Evolutionary conservation across 2,888 invertebrate genomes (phyloP).

Genomic region (Drosophila anceps): DNA sequence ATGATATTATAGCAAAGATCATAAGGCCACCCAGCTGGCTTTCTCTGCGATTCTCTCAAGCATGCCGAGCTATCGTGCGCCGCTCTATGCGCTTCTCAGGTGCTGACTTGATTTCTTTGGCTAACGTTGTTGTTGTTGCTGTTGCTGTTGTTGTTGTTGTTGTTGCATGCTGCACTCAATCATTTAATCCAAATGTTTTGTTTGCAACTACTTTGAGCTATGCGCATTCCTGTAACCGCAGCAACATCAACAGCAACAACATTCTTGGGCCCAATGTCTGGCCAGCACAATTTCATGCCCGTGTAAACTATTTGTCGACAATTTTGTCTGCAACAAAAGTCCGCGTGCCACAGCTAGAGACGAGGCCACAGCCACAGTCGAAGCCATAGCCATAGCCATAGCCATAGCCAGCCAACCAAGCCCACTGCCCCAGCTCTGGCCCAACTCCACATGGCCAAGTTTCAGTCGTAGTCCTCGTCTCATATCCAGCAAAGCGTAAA

Average conservation of each 20-base stretch:
- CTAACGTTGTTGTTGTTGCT: background rate
- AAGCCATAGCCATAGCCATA: constrained; percentile 3
- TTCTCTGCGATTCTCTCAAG: constrained; percentile 30
- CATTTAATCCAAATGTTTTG: constrained; percentile 68
- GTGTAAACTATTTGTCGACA: constrained; percentile 85
- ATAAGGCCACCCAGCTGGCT: constrained; percentile 30
- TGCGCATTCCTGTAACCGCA: constrained; percentile 64
- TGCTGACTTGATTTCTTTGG: constrained; percentile 37
- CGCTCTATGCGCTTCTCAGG: constrained; percentile 29
- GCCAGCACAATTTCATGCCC: constrained; percentile 81
- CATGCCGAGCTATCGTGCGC: constrained; percentile 1
- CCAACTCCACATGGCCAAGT: background rate
- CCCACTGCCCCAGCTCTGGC: background rate
- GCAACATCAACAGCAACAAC: constrained; percentile 60
- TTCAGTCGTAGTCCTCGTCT: constrained; percentile 9
- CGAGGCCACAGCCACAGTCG: constrained; percentile 1
- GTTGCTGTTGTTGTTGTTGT: constrained; percentile 1
- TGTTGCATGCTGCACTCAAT: constrained; percentile 67
- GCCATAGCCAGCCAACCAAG: background rate
- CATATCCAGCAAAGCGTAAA: constrained; percentile 66
- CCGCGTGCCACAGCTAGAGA: constrained; percentile 64
- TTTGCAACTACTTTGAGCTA: constrained; percentile 59
- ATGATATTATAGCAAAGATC: background rate
- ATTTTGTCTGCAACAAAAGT: constrained; percentile 83
- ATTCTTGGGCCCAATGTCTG: constrained; percentile 58